These are phyloP conservation scores for Caenorhabditis brenneri DNA, from an alignment of 1,140 invertebrate genomes.

Conservation along the genomic window DNA sequence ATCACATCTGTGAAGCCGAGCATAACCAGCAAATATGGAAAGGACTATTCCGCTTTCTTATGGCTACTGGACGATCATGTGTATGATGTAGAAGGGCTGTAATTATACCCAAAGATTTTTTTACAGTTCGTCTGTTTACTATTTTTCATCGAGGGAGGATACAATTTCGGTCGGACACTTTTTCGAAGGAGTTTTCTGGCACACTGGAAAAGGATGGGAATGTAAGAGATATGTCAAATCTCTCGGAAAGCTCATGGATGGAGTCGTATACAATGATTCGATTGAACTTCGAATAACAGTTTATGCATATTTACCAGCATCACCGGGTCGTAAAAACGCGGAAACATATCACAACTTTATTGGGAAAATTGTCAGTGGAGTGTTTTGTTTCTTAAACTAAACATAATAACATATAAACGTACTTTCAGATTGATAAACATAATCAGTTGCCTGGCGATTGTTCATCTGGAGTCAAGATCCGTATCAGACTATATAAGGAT, in stretches of 20 bases:
- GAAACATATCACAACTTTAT: neutral
- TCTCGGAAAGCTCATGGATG: neutral
- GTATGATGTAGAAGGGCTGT: neutral
- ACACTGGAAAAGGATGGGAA: neutral
- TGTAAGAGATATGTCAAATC: neutral
- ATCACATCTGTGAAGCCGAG: neutral
- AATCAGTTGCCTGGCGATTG: neutral
- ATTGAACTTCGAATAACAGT: neutral
- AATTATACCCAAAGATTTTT: neutral
- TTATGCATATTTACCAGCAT: neutral
- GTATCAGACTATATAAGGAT: neutral
- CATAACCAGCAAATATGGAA: neutral
- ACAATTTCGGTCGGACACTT: neutral
- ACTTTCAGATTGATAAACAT: neutral
- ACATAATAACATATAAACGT: neutral
- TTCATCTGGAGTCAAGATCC: neutral
- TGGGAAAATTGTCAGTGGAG: slow-evolving; percentile 4
- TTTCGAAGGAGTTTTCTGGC: neutral
- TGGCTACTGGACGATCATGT: neutral
- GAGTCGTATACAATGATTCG: neutral
- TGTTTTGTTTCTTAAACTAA: neutral
- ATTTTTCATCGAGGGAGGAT: neutral
- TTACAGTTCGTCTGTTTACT: neutral
- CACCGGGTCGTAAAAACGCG: neutral
- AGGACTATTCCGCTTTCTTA: neutral